Evolutionary conservation across 1,140 invertebrate genomes (phyloP), one percentile per base, ranked within the genome.

Genomic region (Drosophila orena): DNA sequence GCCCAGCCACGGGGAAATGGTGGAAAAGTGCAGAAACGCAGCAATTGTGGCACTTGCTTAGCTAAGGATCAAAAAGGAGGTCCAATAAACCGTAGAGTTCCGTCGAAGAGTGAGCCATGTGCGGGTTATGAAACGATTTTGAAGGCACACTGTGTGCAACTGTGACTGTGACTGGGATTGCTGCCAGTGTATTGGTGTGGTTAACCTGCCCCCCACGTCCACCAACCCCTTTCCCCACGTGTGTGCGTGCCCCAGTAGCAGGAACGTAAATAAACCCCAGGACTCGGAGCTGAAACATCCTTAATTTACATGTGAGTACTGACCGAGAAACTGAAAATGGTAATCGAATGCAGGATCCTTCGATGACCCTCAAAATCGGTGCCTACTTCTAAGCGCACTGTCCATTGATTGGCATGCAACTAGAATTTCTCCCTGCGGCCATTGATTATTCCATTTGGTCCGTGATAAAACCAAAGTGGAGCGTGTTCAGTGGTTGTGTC

Each of bases 201-300:
- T 46, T 47, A 55, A 52, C 52, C 46, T 27, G 52, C 8, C 22
- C 46, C 52, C 60, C 46, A 24, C 20, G 34, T n/a, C 40, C 30
- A 46, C 47, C 40, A 17, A 17, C 27, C 49, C 53, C 52, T 35
- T 40, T 44, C 56, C 40, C 58, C 50, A 49, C 46, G 70, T 52
- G 62, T 43, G 52, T 49, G 77, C 47, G 77, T 55, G 77, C 50
- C 34, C 58, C 53, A 65, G 64, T 50, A 62, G 66, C 37, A 55
- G 61, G 66, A 81, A 85, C 83, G 81, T 85, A 85, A 85, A 85
- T 85, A 85, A 88, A 85, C 81, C 83, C 71, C 15, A 56, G 75
- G 53, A 70, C 55, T 78, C 54, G 42, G 47, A 42, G 61, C 43
- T 64, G 49, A 55, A 66, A 59, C 74, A 77, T 56, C 71, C 54